Evolutionary conservation across 2,888 invertebrate species (phyloP), one percentile per base, ranked within the genome.

Genomic region (Yponomeuta cagnagella): DNA sequence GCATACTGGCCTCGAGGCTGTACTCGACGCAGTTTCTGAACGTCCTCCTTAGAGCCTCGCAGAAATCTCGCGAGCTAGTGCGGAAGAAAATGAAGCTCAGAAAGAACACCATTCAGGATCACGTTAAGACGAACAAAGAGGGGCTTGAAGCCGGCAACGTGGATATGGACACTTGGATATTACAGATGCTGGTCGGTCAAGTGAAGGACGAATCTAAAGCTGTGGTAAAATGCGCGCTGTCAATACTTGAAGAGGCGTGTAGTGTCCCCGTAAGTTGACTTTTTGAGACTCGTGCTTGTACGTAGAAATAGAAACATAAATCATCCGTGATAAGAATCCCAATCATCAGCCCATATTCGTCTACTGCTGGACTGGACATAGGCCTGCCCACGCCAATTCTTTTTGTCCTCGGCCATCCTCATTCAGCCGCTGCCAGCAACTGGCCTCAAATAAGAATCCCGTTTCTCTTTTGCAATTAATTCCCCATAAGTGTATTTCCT

Each of bases 11-110:
- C 30, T 94, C 94, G 8, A 82, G 92, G 74, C 87, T 98, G 64
- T 99, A 99, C 88, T 96, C 97, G 0, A 98, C 98, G 1, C 97
- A 97, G 85, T 97, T 98, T 86, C 92, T 99, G 75, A 94, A 97
- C 74, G 96, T 98, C 10, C 88, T 99, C 75, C 90, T 99, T 71
- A 93, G 98, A 73, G 95, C 96, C 1, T 94, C 94, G 65, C 81
- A 88, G 63, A 91, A 89, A 74, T 90, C 91, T 0, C 80, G 83
- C 2, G 93, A 92, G 70, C 75, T 93, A 52, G 82, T 92, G 1
- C 79, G 92, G 63, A 85, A 87, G 72, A 92, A 91, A 74, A 81
- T 88, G 0, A 91, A 90, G 72, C 76, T 90, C 71, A 90, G 90
- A 76, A 89, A 84, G 75, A 85, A 83, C 75, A 78, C 83, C 31